Percentiles rank a stretch among this genome's conserved stretches.
Evolutionary conservation across 2,113 vertebrate species (phyloP).

Genomic region (Mesoclemmys tuberculata): DNA sequence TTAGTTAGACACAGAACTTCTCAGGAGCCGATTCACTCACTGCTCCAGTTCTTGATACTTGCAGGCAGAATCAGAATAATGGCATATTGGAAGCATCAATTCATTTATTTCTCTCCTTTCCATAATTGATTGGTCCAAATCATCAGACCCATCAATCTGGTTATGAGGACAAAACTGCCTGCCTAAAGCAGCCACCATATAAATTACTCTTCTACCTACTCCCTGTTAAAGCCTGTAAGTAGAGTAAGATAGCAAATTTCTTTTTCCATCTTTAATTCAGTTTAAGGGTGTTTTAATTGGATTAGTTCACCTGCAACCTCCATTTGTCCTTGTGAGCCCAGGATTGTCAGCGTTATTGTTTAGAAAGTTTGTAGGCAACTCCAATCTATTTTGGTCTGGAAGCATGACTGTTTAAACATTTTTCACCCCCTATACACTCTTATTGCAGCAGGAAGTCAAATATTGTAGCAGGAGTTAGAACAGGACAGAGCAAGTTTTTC

Average conservation of each 20-base stretch:
- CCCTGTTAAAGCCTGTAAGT: neutral
- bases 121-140: neutral
- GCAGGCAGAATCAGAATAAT: neutral
- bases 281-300: neutral
- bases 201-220: neutral
- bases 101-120: neutral
- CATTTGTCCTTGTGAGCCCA: accelerated
- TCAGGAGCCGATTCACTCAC: neutral
- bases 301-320: neutral
- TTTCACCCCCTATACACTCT: neutral
- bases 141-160: neutral
- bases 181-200: neutral
- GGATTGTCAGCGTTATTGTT: neutral
- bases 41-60: neutral
- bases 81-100: accelerated
- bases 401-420: neutral
- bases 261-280: neutral
- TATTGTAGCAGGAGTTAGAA: neutral
- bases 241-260: neutral
- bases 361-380: neutral
- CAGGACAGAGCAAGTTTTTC: neutral
- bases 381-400: accelerated
- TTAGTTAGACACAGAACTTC: neutral
- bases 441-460: neutral
- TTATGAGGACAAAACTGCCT: neutral